phyloP scores from a whole-genome alignment of 2,797 vertebrate genomes.

The Oryzias dopingdopingensis region DNA sequence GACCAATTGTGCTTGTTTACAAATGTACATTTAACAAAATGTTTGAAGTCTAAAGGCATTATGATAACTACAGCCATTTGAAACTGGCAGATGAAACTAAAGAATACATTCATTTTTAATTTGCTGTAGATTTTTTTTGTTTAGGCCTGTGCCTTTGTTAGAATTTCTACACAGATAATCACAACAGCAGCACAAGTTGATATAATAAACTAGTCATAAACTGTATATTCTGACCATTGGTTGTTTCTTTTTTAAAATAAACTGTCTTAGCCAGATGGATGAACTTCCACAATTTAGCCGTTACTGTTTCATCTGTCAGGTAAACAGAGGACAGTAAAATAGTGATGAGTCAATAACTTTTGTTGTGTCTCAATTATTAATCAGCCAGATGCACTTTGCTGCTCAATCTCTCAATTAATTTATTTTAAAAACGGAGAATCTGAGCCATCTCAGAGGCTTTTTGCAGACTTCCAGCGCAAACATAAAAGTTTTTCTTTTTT shows the following conservation, averaged over 20 bases:
- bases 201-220: conserved; percentile 25
- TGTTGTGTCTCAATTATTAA: conserved; percentile 26
- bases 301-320: conserved; percentile 24
- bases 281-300: conserved; percentile 33
- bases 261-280: conserved; percentile 41
- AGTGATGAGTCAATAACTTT: conserved; percentile 11
- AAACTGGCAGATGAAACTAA: too few relatives aligned
- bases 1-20: too few relatives aligned
- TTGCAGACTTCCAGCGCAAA: background rate
- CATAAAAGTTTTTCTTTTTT: too few relatives aligned
- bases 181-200: conserved; percentile 7
- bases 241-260: conserved; percentile 32
- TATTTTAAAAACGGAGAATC: conserved; percentile 6
- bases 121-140: background rate
- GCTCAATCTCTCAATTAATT: background rate
- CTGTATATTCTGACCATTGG: conserved; percentile 21
- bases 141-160: background rate
- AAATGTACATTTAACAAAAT: too few relatives aligned
- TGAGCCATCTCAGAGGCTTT: background rate
- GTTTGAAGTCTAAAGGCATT: too few relatives aligned
- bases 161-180: conserved; percentile 1
- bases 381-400: conserved; percentile 2
- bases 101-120: too few relatives aligned
- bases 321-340: conserved; percentile 32
- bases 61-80: too few relatives aligned